Base-by-base conservation (phyloP, 2,888 invertebrate species). In the Leptura quadrifasciata region DNA sequence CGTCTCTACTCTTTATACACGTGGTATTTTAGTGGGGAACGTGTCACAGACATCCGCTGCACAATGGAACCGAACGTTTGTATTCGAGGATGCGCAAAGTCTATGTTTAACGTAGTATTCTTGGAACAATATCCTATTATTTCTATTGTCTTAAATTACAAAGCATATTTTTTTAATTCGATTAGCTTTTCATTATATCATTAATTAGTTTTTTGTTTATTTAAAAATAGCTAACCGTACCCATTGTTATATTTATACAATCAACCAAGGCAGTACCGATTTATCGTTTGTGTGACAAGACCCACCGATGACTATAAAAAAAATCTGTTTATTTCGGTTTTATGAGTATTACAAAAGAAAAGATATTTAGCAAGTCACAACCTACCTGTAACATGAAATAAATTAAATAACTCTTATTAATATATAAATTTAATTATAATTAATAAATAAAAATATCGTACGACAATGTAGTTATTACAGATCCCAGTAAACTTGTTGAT, bases 21-120 rank as follows among this genome's bases (percentile, higher is more conserved):
- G 39, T 24, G 65, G 58, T 69, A 70, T 74, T 64, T 71, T 20
- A 64, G 63, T 63, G 31, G 31, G 18, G 61, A 68, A 17, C 61
- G 64, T 55, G 65, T 47, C 65, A 8, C 27, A 39, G 39, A 61
- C 52, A 57, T 65, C 65, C 52, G 21, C 65, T 47, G n/a, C 17
- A 35, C 52, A 69, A 18, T 57, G 21, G 17, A 18, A 57, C 35
- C n/a, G 47, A 69, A 57, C 57, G 15, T 20, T 35, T 64, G 18
- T 31, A 27, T 17, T 24, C 39, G 20, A 39, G 63, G 39, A 39
- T 35, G 39, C 39, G 63, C 39, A 21, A 18, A 20, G 63, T 6
- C 61, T 63, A 6, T 18, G 63, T 35, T 31, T 35, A 61, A 10
- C 35, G 18, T 31, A 35, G 39, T 63, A 63, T 63, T 63, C 63